phyloP scores from a whole-genome alignment of 2,113 vertebrate genomes.

The Pollimyrus isidori region DNA sequence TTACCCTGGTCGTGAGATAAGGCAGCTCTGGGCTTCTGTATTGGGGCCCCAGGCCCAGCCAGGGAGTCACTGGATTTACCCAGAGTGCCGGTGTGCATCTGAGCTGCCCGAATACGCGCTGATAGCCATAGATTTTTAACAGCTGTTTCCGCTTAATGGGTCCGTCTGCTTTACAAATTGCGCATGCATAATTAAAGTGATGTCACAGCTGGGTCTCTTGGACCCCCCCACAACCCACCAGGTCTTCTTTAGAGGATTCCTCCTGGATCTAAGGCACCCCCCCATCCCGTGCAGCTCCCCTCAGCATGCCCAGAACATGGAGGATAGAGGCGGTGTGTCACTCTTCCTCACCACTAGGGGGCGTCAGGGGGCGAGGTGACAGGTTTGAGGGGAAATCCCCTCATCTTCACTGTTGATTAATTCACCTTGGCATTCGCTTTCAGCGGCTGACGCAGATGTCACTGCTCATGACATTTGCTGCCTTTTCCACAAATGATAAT shows the following conservation, averaged over 20 bases:
- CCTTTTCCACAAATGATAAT: background rate
- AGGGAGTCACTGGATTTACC: background rate
- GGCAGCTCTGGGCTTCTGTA: slow-evolving; percentile 45
- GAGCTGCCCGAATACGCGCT: slow-evolving; percentile 21
- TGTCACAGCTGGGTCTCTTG: background rate
- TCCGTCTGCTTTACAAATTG: slow-evolving; percentile 28
- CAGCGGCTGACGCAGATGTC: background rate
- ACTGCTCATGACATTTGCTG: background rate
- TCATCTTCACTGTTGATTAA: background rate
- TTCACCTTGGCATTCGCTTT: background rate
- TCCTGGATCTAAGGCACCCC: background rate
- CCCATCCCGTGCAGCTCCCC: slow-evolving; percentile 12
- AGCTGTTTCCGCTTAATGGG: slow-evolving; percentile 37
- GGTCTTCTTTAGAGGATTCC: slow-evolving; percentile 16
- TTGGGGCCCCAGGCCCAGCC: background rate
- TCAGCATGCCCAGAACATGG: slow-evolving; percentile 45
- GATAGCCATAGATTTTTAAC: slow-evolving; percentile 38
- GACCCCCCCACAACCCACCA: background rate
- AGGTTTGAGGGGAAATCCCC: background rate
- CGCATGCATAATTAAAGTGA: slow-evolving; percentile 33
- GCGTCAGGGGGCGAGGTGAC: background rate
- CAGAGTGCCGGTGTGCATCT: slow-evolving; percentile 13
- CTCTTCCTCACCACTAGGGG: slow-evolving; percentile 15
- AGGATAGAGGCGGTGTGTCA: slow-evolving; percentile 44
- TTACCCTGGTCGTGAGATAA: slow-evolving; percentile 51